These are phyloP conservation scores for Picus viridis DNA, from an alignment of 2,797 vertebrate genomes.

Conservation along the genomic window DNA sequence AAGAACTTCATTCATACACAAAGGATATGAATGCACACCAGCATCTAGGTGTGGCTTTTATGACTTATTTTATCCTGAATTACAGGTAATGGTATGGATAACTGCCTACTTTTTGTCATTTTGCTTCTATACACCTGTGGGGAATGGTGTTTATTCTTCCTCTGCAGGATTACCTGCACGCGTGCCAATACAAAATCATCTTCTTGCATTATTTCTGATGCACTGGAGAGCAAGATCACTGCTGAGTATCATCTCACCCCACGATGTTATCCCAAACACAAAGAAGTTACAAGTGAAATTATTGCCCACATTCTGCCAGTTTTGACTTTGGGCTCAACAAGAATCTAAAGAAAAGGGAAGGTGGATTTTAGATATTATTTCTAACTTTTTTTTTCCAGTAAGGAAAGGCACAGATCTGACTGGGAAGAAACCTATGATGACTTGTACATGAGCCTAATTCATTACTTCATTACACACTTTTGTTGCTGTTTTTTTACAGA, in stretches of 20 bases:
- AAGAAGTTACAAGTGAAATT: not conserved
- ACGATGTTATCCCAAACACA: not conserved
- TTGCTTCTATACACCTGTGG: not conserved
- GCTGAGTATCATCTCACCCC: not conserved
- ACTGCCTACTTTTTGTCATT: not conserved
- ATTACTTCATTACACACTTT: not conserved
- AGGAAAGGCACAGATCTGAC: not conserved
- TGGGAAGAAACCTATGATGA: not conserved
- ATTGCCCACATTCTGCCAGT: not conserved
- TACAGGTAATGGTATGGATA: not conserved
- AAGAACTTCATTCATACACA: constrained; percentile 62
- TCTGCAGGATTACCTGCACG: not conserved
- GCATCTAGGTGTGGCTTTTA: constrained; percentile 56
- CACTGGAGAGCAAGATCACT: not conserved
- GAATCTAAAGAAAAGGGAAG: not conserved
- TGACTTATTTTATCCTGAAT: constrained; percentile 14
- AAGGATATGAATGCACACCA: constrained; percentile 39
- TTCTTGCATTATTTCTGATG: not conserved
- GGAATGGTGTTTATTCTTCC: constrained; percentile 5
- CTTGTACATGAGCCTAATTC: fast-evolving
- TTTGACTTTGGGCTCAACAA: not conserved
- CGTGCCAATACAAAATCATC: not conserved
- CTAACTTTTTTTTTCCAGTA: not conserved
- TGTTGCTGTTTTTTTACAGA: not conserved
- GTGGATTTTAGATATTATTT: fast-evolving